Conservation (phyloP, 2,797 vertebrate species). For the Cynodonichthys magdalenae region DNA sequence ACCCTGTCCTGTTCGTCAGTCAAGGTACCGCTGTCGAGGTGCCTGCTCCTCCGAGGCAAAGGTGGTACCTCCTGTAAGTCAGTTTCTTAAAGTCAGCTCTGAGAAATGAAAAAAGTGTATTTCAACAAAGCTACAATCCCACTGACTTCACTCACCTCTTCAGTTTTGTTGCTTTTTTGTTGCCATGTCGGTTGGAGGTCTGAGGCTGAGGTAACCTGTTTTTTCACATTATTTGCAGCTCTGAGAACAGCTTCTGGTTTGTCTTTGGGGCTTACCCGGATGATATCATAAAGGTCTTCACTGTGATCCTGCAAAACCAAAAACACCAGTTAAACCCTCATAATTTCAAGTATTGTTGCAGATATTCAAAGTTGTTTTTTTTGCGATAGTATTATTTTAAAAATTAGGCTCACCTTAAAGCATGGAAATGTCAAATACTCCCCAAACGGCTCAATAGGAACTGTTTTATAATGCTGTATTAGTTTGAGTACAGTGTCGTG, state of each 20-base stretch:
- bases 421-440: slow-evolving; percentile 84
- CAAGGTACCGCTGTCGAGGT: slow-evolving; percentile 25
- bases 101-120: background rate
- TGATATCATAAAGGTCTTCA: slow-evolving; percentile 81
- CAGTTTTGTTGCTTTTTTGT: slow-evolving; percentile 51
- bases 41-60: slow-evolving; percentile 68
- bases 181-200: slow-evolving; percentile 53
- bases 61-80: slow-evolving; percentile 67
- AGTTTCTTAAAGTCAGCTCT: slow-evolving; percentile 11
- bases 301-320: slow-evolving; percentile 64
- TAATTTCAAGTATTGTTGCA: background rate
- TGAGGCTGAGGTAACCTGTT: slow-evolving; percentile 25
- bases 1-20: slow-evolving; percentile 33
- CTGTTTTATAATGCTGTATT: slow-evolving; percentile 81
- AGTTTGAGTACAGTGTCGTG: slow-evolving; percentile 80
- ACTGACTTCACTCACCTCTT: slow-evolving; percentile 36
- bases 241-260: slow-evolving; percentile 43
- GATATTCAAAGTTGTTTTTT: no score
- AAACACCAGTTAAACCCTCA: slow-evolving; percentile 15
- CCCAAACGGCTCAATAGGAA: slow-evolving; percentile 84
- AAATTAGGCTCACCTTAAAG: slow-evolving; percentile 72
- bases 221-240: slow-evolving; percentile 40
- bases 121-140: background rate
- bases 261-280: slow-evolving; percentile 61
- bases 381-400: no score